Evolutionary conservation across 2,113 vertebrate genomes (phyloP).

Genomic region (Myanophis thanlyinensis): DNA sequence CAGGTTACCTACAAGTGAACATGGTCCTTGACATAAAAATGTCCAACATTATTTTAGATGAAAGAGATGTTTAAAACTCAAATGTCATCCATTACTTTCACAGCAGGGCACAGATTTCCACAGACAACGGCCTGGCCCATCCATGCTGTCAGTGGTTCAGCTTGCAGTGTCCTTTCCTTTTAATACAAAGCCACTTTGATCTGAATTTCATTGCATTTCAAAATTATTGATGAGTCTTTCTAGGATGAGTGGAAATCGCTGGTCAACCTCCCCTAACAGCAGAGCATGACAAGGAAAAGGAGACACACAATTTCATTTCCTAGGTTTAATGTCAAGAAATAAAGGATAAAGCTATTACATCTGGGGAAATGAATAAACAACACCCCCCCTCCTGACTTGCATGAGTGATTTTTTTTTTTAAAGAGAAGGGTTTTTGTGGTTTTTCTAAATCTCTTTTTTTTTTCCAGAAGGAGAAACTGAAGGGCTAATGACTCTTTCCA

Average conservation of each 20-base stretch:
- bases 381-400: not conserved
- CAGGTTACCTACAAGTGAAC: not conserved
- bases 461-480: not conserved
- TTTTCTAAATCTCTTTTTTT: not conserved
- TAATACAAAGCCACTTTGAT: not conserved
- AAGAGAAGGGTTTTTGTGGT: not conserved
- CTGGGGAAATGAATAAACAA: not conserved
- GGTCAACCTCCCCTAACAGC: not conserved
- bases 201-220: not conserved
- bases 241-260: not conserved
- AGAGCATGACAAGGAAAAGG: not conserved
- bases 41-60: not conserved
- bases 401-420: not conserved
- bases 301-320: not conserved
- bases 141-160: not conserved
- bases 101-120: not conserved
- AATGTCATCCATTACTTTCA: not conserved
- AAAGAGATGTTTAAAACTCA: conserved; percentile 7
- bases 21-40: not conserved
- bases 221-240: not conserved
- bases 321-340: not conserved
- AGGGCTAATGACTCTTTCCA: not conserved
- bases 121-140: not conserved
- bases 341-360: not conserved
- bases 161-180: not conserved